These are phyloP conservation scores for Heteronetta atricapilla DNA, from an alignment of 2,113 vertebrate genomes.

Conservation along the genomic window DNA sequence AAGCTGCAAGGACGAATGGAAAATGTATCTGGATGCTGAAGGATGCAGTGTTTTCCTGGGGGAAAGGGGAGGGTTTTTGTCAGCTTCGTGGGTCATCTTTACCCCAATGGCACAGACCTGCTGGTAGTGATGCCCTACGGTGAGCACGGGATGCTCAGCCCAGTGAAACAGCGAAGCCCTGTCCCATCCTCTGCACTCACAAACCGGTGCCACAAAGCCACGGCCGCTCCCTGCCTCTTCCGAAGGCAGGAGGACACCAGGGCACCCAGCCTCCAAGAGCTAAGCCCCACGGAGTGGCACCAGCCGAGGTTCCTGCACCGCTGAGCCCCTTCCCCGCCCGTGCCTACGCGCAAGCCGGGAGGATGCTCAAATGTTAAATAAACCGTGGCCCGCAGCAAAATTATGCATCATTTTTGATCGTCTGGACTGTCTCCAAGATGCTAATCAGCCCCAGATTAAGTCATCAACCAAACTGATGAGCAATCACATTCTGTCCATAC, in stretches of 20 bases:
- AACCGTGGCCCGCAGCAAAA: not conserved
- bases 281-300: fast-evolving
- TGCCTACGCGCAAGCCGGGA: fast-evolving
- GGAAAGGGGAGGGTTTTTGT: not conserved
- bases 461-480: constrained; percentile 60
- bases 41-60: not conserved
- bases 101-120: not conserved
- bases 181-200: not conserved
- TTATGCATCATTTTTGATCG: constrained; percentile 8
- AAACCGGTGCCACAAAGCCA: not conserved
- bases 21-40: not conserved
- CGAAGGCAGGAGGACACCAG: not conserved
- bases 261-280: not conserved
- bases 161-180: not conserved
- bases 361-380: not conserved
- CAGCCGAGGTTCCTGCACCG: not conserved
- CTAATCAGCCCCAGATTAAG: constrained; percentile 68
- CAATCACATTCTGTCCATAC: constrained; percentile 40
- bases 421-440: constrained; percentile 35
- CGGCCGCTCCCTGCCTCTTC: not conserved
- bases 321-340: not conserved
- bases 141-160: fast-evolving
- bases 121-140: fast-evolving
- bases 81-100: fast-evolving
- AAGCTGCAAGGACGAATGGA: not conserved